phyloP scores from a whole-genome alignment of 2,888 invertebrate genomes.

The Tineola bisselliella region DNA sequence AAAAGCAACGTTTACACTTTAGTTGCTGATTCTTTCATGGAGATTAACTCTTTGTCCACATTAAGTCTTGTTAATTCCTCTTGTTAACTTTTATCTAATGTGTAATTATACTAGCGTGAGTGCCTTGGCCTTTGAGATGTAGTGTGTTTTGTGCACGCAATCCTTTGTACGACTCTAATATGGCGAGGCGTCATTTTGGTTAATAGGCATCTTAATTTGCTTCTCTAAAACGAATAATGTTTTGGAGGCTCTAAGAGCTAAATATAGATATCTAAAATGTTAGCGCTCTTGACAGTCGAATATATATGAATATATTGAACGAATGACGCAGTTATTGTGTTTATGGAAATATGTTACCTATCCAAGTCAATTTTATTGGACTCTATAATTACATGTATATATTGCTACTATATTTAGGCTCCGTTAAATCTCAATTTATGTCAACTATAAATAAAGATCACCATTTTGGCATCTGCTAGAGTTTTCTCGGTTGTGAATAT shows the following conservation, averaged over 20 bases:
- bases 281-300: no score
- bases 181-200: background rate
- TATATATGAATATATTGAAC: no score
- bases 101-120: conserved; percentile 30
- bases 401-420: no score
- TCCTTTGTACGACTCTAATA: background rate
- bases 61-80: background rate
- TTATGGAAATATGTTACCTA: no score
- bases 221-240: background rate
- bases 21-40: background rate
- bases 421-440: no score
- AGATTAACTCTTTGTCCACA: conserved; percentile 2
- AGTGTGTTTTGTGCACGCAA: conserved; percentile 22
- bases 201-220: background rate
- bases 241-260: no score
- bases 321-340: no score
- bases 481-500: background rate
- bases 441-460: background rate
- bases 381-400: no score
- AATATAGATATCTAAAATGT: no score
- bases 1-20: no score
- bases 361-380: no score
- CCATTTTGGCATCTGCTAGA: background rate
- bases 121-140: conserved; percentile 43
- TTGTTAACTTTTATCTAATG: conserved; percentile 1